Evolutionary conservation across 2,113 vertebrate genomes (phyloP), one percentile per base, ranked within the genome.

Genomic region (Euleptes europaea): DNA sequence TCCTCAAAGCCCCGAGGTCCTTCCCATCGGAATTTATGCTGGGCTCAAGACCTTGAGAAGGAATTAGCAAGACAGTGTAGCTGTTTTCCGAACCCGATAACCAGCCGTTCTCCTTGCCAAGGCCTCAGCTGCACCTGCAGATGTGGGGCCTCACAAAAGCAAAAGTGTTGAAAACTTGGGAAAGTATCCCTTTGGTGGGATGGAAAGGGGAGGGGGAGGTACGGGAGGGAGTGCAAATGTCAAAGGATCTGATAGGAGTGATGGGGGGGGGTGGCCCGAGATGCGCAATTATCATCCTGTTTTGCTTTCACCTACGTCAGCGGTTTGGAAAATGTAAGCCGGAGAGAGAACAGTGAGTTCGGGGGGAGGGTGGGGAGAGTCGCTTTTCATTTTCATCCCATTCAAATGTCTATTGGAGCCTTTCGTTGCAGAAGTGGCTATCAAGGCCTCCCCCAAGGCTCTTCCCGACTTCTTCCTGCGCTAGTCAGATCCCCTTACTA

Each of bases 381-480:
- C 94, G 92, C 91, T 86, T 82, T 57, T 84, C 73, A 80, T 94
- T 95, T 91, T 95, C 94, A 91, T 26, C 21, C 96, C 83, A 21
- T 96, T 97, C 96, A 90, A 93, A 89, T 93, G 83, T 98, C 95
- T 97, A 87, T 95, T 96, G 94, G 84, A 92, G 94, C 85, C 96
- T 96, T 95, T 96, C 97, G 93, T 93, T 96, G 88, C 86, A 95
- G 93, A 93, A 94, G 89, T 0, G 85, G 44, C 94, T 95, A 94
- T 95, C 97, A 98, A 98, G 97, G 97, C 96, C 97, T 96, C 90
- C 73, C 91, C 94, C 97, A 97, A 98, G 97, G 97, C 94, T 97
- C 97, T 95, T 93, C 90, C 94, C 3, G 90, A 89, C 94, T 92
- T 94, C 94, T 93, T 88, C 83, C 86, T 78, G 77, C 90, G 88